Conservation (phyloP, 2,797 vertebrate genomes). For the Tangara arthus region DNA sequence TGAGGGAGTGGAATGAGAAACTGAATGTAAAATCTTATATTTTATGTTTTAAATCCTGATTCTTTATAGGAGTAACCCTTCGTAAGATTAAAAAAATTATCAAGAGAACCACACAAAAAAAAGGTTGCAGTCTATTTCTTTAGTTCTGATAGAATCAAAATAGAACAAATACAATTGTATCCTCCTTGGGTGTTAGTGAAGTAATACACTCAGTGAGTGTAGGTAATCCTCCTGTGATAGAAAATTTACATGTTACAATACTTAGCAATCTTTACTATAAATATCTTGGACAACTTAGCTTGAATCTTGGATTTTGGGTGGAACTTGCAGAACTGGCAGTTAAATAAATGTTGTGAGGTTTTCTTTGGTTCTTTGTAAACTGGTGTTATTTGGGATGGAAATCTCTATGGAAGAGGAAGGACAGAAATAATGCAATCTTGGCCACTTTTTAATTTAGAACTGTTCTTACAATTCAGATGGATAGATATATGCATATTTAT, state of each 20-base stretch:
- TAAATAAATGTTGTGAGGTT: background rate
- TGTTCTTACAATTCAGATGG: background rate
- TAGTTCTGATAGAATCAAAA: background rate
- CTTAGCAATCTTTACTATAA: background rate
- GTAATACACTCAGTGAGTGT: background rate
- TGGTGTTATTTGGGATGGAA: background rate
- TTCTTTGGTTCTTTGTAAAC: background rate
- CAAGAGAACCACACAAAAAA: background rate
- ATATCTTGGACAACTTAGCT: background rate
- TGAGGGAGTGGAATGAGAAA: constrained; percentile 5
- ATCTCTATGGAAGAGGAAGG: background rate
- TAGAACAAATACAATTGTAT: background rate
- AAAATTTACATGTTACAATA: background rate
- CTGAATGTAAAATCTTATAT: background rate
- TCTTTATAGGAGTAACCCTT: background rate
- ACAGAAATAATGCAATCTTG: background rate
- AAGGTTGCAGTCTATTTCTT: background rate
- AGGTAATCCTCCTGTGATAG: background rate
- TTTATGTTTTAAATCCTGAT: background rate
- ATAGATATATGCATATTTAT: background rate
- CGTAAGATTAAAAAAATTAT: background rate
- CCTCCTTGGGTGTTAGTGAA: background rate
- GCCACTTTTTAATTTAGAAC: background rate
- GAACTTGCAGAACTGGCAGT: background rate
- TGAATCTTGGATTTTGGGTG: background rate